These are phyloP conservation scores for Drosophila helvetica DNA, from an alignment of 2,888 invertebrate genomes.

Conservation along the genomic window DNA sequence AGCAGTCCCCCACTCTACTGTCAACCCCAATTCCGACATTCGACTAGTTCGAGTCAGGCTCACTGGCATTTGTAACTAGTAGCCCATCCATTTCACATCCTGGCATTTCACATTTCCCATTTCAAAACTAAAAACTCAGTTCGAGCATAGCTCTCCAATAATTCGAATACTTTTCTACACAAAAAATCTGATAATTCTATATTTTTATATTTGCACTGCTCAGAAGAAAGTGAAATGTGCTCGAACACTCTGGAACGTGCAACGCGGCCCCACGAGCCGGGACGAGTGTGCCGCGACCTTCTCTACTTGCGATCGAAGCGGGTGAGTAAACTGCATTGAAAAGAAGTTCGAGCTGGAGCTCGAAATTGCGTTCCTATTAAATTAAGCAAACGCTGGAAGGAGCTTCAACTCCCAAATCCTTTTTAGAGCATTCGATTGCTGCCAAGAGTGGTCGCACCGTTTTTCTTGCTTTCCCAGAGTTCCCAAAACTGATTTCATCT, in stretches of 20 bases:
- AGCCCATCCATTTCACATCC: constrained; percentile 57
- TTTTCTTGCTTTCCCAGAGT: too few species aligned
- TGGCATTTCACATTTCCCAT: constrained; percentile 9
- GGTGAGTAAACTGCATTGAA: constrained; percentile 46
- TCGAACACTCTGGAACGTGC: constrained; percentile 59
- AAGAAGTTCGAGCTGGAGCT: too few species aligned
- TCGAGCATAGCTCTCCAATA: not conserved
- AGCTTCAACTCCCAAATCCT: too few species aligned
- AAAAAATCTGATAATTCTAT: not conserved
- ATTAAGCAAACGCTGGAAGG: too few species aligned
- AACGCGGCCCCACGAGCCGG: constrained; percentile 56
- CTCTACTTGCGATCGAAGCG: constrained; percentile 61
- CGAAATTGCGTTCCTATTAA: too few species aligned
- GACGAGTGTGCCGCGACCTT: constrained; percentile 65
- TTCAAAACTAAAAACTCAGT: not conserved
- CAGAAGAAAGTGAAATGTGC: constrained; percentile 41
- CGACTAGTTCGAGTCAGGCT: not conserved
- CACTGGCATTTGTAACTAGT: constrained; percentile 53
- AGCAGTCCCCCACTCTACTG: constrained; percentile 4
- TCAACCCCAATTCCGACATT: constrained; percentile 9
- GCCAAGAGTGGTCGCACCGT: too few species aligned
- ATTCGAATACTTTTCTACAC: constrained; percentile 2
- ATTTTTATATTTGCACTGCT: constrained; percentile 4
- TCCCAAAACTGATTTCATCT: not conserved
- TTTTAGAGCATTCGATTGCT: too few species aligned